Evolutionary conservation across 2,797 vertebrate genomes (phyloP).

Genomic region (Trematomus bernacchii): DNA sequence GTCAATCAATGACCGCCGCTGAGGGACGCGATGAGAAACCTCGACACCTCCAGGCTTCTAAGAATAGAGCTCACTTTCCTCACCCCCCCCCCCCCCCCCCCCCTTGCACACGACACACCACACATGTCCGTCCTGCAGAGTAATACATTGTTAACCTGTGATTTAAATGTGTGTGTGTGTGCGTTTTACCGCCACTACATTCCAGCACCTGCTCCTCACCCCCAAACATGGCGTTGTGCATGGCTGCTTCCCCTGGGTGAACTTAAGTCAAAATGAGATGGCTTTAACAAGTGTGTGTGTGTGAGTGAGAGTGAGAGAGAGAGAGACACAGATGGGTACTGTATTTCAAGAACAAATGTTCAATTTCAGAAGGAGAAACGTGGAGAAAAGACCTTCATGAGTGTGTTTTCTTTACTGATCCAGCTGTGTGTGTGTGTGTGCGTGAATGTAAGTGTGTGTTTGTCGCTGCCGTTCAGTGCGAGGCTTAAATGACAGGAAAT

Average conservation of each 20-base stretch:
- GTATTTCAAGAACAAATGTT: slow-evolving; percentile 45
- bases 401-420: slow-evolving; percentile 49
- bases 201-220: slow-evolving; percentile 82
- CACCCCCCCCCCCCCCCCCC: neutral
- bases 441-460: slow-evolving; percentile 2
- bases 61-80: neutral
- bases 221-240: slow-evolving; percentile 65
- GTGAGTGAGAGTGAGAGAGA: too few species aligned
- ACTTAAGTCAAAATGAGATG: slow-evolving; percentile 10
- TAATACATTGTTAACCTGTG: slow-evolving; percentile 63
- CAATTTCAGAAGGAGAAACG: slow-evolving; percentile 19
- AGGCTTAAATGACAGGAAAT: neutral
- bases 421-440: neutral
- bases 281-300: slow-evolving; percentile 22
- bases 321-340: slow-evolving; percentile 19
- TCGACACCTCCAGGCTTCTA: slow-evolving; percentile 52
- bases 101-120: slow-evolving; percentile 13
- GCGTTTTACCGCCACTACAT: slow-evolving; percentile 78
- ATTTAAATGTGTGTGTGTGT: slow-evolving; percentile 17
- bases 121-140: slow-evolving; percentile 59
- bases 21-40: slow-evolving; percentile 78
- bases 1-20: too few species aligned
- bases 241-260: slow-evolving; percentile 70
- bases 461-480: slow-evolving; percentile 16
- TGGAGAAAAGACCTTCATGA: slow-evolving; percentile 24